Evolutionary conservation across 2,113 vertebrate genomes (phyloP), one percentile per base, ranked within the genome.

Genomic region (Boulengerochromis microlepis): DNA sequence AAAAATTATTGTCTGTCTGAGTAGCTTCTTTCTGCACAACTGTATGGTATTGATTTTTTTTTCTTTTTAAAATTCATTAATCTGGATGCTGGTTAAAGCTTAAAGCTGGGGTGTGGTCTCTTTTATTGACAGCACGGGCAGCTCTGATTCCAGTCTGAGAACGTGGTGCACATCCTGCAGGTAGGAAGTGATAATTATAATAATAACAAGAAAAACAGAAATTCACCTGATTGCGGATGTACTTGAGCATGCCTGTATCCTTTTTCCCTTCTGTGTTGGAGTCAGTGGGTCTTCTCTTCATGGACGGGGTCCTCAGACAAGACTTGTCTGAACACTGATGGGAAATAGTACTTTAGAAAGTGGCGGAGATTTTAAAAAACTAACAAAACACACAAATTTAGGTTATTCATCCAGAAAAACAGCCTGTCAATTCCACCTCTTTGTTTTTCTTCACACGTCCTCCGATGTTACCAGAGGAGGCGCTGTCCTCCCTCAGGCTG

Each of bases 181-280:
- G 38, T 74, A 18, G 69, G 35, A 74, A 26, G 66, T 74, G 8
- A 45, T 74, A 45, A 74, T 74, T 74, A 52, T 11, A 4, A 74
- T 6, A 50, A 56, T 22, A 50, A 83, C 64, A 74, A 31, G 3
- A 56, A 69, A 40, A 40, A 69, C 35, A 69, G 35, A 69, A 5
- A 6, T 1, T 76, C 96, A 99, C 99, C 98, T 99, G 99, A 90
- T 98, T 98, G 87, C 99, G 97, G 92, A 99, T 98, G 93, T 99
- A 99, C 88, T 99, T 99, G 33, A 99, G 95, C 99, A 99, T 99
- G 56, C 98, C 98, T 0, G 98, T 98, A 86, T 99, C 99, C 90
- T 99, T 99, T 93, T 99, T 99, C 29, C 98, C 98, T 92, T 99
- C 99, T 10, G 97, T 92, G 91, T 95, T 99, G 91, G 94, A 94